Evolutionary conservation across 1,140 invertebrate species (phyloP).

Genomic region (Drosophila sp.): DNA sequence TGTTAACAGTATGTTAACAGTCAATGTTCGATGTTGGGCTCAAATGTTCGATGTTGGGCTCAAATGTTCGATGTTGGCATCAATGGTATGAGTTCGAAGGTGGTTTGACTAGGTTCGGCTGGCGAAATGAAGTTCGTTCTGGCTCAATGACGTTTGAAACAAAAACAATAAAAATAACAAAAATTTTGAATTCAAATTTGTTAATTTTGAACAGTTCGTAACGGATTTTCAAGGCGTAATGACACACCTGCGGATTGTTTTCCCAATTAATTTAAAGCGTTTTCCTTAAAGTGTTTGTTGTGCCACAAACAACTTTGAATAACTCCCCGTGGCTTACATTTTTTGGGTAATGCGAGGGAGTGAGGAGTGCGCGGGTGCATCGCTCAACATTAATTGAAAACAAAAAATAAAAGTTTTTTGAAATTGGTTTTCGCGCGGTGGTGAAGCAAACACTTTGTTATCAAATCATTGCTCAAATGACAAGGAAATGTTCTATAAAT

Average conservation of each 20-base stretch:
- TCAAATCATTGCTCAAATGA: constrained; percentile 14
- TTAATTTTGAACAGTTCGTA: too few relatives aligned
- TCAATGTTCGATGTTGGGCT: too few relatives aligned
- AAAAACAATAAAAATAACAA: too few relatives aligned
- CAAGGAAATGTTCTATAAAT: constrained; percentile 6
- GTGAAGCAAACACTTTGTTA: constrained; percentile 1
- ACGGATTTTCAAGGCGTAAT: constrained; percentile 5
- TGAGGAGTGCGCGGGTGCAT: constrained; percentile 8
- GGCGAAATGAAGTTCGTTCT: too few relatives aligned
- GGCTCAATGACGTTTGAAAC: too few relatives aligned
- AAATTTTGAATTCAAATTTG: too few relatives aligned
- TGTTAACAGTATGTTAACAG: too few relatives aligned
- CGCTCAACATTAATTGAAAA: neutral
- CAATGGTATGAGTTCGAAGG: too few relatives aligned
- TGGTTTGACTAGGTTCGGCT: too few relatives aligned
- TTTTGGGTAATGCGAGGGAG: constrained; percentile 25
- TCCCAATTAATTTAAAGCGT: neutral
- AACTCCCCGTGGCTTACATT: constrained; percentile 41
- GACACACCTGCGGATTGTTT: constrained; percentile 12
- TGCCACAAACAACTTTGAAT: constrained; percentile 45
- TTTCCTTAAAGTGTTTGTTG: constrained; percentile 51
- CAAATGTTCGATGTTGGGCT: too few relatives aligned
- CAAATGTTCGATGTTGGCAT: too few relatives aligned
- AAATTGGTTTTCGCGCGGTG: constrained; percentile 5
- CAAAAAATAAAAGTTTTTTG: neutral